Percentiles rank a stretch among this genome's conserved stretches.
These are phyloP conservation scores for Epizoanthus scotinus DNA, from an alignment of 92 coral and sea anemone genomes.

Conservation along the genomic window DNA sequence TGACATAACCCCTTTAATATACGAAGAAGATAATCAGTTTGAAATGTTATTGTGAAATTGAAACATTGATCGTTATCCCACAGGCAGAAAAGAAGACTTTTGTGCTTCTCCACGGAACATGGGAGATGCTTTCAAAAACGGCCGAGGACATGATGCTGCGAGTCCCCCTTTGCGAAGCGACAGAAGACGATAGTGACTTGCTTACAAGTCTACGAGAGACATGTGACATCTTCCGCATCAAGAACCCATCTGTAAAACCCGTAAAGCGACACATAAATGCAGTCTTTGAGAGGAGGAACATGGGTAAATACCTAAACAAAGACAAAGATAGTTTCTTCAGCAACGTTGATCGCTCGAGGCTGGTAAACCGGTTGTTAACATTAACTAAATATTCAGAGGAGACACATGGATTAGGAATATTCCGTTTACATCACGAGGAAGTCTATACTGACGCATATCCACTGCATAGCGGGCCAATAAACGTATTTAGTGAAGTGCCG, in stretches of 20 bases:
- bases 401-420: constrained; percentile 48
- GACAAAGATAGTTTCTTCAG: constrained; percentile 44
- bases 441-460: constrained; percentile 49
- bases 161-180: not conserved
- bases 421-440: constrained; percentile 41
- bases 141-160: constrained; percentile 26
- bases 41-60: too few species aligned
- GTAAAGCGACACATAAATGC: constrained; percentile 18
- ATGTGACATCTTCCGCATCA: constrained; percentile 2
- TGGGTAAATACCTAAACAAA: not conserved
- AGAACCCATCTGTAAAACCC: constrained; percentile 23
- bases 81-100: not conserved
- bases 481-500: not conserved
- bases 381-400: constrained; percentile 43
- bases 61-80: not conserved
- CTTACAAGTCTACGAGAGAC: not conserved
- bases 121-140: constrained; percentile 24
- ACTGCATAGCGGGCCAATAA: constrained; percentile 53
- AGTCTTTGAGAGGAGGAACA: not conserved
- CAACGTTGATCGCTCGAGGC: constrained; percentile 52
- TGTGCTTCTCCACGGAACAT: constrained; percentile 13
- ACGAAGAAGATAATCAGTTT: too few species aligned
- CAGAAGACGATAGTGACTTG: not conserved
- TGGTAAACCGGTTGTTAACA: constrained; percentile 46
- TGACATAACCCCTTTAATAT: too few species aligned